phyloP scores from a whole-genome alignment of 2,888 invertebrate species.

The Standfussiana lucernea region DNA sequence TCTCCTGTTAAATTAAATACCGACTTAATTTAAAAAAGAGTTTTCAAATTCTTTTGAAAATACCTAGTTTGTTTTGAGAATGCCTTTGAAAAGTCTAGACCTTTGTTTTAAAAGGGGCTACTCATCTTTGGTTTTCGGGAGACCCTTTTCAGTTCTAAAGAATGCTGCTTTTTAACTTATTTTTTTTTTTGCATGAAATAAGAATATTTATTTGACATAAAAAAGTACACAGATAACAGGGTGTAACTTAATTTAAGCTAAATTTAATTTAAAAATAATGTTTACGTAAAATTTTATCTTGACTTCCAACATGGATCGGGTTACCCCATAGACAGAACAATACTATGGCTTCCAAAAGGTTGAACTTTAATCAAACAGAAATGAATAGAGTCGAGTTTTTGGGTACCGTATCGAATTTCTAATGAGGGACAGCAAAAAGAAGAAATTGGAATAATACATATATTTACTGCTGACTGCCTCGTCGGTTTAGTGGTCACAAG shows the following conservation, averaged over 20 bases:
- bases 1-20: constrained; percentile 32
- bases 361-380: background rate
- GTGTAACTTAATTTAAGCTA: too few species aligned
- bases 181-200: background rate
- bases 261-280: too few species aligned
- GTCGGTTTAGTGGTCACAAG: too few species aligned
- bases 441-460: background rate
- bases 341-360: background rate
- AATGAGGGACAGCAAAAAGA: background rate
- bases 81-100: constrained; percentile 20
- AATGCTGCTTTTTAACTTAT: background rate
- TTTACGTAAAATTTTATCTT: background rate
- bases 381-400: background rate
- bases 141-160: background rate
- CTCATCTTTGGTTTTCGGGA: background rate
- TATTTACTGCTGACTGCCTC: too few species aligned
- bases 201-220: too few species aligned
- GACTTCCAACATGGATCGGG: background rate
- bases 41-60: constrained; percentile 17
- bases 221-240: too few species aligned
- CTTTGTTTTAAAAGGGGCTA: background rate
- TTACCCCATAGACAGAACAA: background rate
- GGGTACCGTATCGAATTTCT: background rate
- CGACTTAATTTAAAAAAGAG: constrained; percentile 6
- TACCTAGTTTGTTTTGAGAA: constrained; percentile 17